Percentiles rank a stretch among this genome's conserved stretches.
Evolutionary conservation across 2,797 vertebrate genomes (phyloP).

Genomic region (Antrozous pallidus): DNA sequence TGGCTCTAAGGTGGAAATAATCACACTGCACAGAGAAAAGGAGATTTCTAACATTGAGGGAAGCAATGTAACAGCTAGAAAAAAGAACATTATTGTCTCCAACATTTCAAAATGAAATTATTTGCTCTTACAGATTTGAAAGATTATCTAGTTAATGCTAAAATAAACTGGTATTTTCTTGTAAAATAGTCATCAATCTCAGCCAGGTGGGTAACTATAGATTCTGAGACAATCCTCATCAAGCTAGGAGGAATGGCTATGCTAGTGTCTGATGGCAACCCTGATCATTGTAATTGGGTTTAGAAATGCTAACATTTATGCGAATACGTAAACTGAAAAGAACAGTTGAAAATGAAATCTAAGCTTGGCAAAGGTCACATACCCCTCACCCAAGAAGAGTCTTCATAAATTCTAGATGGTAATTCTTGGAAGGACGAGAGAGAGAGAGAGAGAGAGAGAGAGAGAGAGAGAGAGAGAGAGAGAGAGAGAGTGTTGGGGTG

Average conservation of each 20-base stretch:
- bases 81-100: neutral
- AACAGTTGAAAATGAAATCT: neutral
- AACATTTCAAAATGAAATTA: neutral
- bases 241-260: neutral
- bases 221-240: neutral
- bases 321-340: conserved; percentile 23
- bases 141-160: neutral
- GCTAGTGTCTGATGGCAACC: neutral
- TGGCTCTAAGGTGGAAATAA: neutral
- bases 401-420: neutral
- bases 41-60: neutral
- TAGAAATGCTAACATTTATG: neutral
- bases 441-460: no score
- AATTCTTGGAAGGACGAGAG: neutral
- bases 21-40: neutral
- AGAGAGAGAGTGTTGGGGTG: no score
- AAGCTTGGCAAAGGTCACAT: neutral
- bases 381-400: neutral
- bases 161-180: conserved; percentile 36
- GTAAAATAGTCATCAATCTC: neutral
- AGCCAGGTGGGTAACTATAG: neutral
- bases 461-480: no score
- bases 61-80: neutral
- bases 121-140: neutral
- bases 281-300: neutral